A percentile compares a stretch with the other conserved stretches of the same genome.
Conservation (phyloP, 2,888 invertebrate genomes). For the Diaphora mendica region DNA sequence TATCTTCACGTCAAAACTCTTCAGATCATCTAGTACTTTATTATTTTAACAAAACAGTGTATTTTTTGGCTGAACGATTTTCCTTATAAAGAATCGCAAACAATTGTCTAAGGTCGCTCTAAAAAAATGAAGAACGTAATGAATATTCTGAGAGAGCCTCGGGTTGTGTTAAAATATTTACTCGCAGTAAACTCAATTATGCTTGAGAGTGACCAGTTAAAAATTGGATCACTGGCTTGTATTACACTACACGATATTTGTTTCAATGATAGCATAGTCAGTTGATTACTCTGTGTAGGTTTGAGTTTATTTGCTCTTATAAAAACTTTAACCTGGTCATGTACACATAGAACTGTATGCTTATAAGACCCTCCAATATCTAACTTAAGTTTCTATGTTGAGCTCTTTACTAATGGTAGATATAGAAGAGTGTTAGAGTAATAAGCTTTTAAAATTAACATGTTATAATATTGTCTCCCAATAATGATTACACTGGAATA, state of each 20-base stretch:
- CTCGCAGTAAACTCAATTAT: neutral
- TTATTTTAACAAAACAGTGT: neutral
- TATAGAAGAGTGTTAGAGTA: too few species aligned
- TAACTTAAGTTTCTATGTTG: too few species aligned
- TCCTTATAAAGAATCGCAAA: neutral
- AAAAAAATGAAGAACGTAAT: neutral
- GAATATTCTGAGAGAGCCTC: neutral
- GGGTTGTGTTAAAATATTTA: neutral
- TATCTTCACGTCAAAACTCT: too few species aligned
- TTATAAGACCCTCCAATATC: neutral
- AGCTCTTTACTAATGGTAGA: too few species aligned
- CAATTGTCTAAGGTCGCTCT: neutral
- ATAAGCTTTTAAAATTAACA: too few species aligned
- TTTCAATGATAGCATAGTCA: neutral
- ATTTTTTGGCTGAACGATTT: neutral
- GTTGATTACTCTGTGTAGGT: neutral
- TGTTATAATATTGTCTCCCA: too few species aligned
- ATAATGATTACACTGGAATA: too few species aligned
- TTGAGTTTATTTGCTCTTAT: neutral
- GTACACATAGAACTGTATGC: too few species aligned
- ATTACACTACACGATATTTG: slow-evolving; percentile 8
- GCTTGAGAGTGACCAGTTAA: neutral
- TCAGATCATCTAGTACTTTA: neutral
- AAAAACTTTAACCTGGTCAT: too few species aligned
- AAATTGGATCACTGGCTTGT: neutral